These are phyloP conservation scores for Orthonyx spaldingii DNA, from an alignment of 2,113 vertebrate species.

Conservation along the genomic window DNA sequence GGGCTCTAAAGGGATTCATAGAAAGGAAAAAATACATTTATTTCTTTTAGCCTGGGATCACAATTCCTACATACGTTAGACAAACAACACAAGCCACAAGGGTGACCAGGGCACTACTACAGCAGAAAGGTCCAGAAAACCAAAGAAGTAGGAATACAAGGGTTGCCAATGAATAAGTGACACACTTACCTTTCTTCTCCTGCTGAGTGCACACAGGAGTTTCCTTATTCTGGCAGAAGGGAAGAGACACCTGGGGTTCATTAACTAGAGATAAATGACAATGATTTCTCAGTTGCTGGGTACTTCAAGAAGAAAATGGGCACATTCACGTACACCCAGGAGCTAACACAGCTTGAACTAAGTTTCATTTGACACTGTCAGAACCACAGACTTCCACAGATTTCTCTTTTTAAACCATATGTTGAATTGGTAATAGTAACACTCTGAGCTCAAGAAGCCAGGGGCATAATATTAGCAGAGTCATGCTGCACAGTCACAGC, in stretches of 20 bases:
- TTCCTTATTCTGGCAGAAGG: neutral
- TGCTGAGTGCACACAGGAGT: neutral
- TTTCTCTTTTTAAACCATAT: neutral
- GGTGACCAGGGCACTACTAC: neutral
- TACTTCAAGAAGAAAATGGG: neutral
- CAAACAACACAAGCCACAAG: neutral
- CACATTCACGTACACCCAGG: neutral
- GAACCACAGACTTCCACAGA: neutral
- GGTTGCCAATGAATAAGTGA: neutral
- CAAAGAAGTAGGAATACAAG: neutral
- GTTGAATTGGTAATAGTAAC: neutral
- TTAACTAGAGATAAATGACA: slow-evolving; percentile 9
- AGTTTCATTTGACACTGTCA: neutral
- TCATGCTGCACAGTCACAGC: neutral
- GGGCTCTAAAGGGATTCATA: neutral
- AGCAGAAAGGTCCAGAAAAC: neutral
- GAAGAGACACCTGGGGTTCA: neutral
- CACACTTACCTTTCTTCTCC: neutral
- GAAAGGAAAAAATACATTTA: neutral
- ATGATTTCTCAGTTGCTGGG: neutral
- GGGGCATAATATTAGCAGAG: rapidly evolving
- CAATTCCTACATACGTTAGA: neutral
- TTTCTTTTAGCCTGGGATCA: neutral
- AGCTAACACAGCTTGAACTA: neutral
- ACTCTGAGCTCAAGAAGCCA: neutral